A percentile compares a stretch with the other conserved stretches of the same genome.
phyloP scores from a whole-genome alignment of 2,797 vertebrate species.

The Neosilurus mollespiculum region DNA sequence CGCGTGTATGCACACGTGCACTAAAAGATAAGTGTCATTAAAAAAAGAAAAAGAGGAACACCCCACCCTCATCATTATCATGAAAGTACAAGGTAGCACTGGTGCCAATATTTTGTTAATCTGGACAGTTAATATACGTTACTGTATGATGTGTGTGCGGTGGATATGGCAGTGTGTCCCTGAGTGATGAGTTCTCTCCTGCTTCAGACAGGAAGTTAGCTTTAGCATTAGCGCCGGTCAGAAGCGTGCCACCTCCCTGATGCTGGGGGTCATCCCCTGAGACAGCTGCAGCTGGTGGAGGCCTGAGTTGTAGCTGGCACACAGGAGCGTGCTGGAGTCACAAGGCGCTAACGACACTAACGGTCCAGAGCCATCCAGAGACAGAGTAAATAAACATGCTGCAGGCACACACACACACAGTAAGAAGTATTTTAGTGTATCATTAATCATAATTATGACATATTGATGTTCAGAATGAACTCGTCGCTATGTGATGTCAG shows the following conservation, averaged over 20 bases:
- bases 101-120: background rate
- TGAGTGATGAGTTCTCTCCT: background rate
- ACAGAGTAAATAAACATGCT: constrained; percentile 75
- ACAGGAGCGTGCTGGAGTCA: constrained; percentile 69
- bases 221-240: constrained; percentile 56
- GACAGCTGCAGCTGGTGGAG: constrained; percentile 62
- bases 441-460: background rate
- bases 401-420: constrained; percentile 21
- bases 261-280: constrained; percentile 47
- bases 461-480: background rate
- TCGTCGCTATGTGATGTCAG: background rate
- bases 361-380: constrained; percentile 73
- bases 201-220: background rate
- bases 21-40: background rate
- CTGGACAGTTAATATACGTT: background rate
- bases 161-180: background rate
- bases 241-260: constrained; percentile 68
- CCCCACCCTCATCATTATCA: too few relatives aligned
- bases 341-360: constrained; percentile 73
- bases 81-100: background rate
- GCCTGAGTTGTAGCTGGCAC: constrained; percentile 72
- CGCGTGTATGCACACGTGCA: background rate
- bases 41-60: background rate
- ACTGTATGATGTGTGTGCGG: background rate
- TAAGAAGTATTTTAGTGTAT: background rate